These are phyloP conservation scores for Cordilura impudica DNA, from an alignment of 2,888 invertebrate species.

Conservation along the genomic window DNA sequence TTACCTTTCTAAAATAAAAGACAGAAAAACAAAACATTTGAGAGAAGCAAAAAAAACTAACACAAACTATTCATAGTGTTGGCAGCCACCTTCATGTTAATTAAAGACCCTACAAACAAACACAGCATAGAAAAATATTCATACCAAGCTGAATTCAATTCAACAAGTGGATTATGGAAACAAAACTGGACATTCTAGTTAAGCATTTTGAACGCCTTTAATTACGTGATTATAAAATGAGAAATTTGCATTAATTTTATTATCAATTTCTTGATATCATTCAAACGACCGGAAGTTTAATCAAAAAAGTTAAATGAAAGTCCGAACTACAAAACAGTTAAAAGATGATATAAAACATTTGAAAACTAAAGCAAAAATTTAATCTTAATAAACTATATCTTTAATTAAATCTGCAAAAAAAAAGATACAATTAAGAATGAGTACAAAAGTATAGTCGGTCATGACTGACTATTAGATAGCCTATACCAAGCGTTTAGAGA, in stretches of 20 bases:
- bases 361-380: no score
- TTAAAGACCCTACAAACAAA: conserved; percentile 19
- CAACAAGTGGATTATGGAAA: conserved; percentile 12
- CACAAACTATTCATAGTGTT: conserved; percentile 28
- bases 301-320: conserved; percentile 12
- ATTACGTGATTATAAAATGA: conserved; percentile 4
- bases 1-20: conserved; percentile 58
- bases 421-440: no score
- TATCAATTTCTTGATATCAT: conserved; percentile 16
- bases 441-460: no score
- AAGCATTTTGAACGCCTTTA: neutral
- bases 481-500: no score
- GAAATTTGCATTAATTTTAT: conserved; percentile 40
- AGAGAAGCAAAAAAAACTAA: conserved; percentile 17
- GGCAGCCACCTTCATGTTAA: conserved; percentile 27
- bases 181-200: conserved; percentile 1
- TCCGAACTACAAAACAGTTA: neutral
- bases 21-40: conserved; percentile 13
- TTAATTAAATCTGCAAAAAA: no score
- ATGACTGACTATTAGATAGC: no score
- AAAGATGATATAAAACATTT: no score
- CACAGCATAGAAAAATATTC: conserved; percentile 10
- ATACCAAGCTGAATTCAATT: neutral
- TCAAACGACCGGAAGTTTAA: conserved; percentile 52
- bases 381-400: no score